Conservation (phyloP, 30 jellyfish, hydroid and myxozoan species). For the Aurelia sp. region DNA sequence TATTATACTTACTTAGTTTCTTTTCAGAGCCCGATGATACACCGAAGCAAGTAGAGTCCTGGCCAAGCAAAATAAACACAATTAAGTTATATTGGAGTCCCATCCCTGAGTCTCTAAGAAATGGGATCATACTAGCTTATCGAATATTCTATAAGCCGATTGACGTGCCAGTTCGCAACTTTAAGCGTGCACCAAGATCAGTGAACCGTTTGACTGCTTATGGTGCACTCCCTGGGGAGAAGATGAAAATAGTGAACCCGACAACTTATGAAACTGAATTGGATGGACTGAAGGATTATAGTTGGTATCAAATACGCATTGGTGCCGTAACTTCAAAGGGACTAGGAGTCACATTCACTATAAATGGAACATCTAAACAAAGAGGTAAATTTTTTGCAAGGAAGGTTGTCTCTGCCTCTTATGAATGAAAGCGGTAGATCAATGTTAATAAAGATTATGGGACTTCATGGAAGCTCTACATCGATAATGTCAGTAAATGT, state of each 20-base stretch:
- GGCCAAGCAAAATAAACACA: constrained; percentile 51
- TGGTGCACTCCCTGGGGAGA: constrained; percentile 71
- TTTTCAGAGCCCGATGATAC: constrained; percentile 70
- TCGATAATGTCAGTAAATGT: no score
- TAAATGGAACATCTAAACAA: constrained; percentile 61
- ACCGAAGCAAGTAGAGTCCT: constrained; percentile 49
- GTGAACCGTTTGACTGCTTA: constrained; percentile 21
- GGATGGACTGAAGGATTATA: constrained; percentile 15
- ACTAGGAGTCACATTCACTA: constrained; percentile 37
- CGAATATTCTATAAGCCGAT: constrained; percentile 62
- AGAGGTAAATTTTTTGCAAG: constrained; percentile 6
- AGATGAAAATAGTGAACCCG: constrained; percentile 39
- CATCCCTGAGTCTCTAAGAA: constrained; percentile 60
- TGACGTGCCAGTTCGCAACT: constrained; percentile 37
- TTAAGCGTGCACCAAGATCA: constrained; percentile 47
- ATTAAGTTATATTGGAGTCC: constrained; percentile 61
- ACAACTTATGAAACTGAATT: constrained; percentile 36
- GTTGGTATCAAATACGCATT: constrained; percentile 66
- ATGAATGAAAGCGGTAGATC: no score
- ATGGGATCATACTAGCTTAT: constrained; percentile 57
- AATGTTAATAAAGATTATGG: no score
- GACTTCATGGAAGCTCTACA: no score
- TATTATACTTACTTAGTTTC: background rate
- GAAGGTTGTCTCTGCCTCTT: no score
- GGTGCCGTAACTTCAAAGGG: constrained; percentile 71